These are phyloP conservation scores for Dolichoris vasculosae DNA, from an alignment of 1,140 invertebrate species.

Conservation along the genomic window DNA sequence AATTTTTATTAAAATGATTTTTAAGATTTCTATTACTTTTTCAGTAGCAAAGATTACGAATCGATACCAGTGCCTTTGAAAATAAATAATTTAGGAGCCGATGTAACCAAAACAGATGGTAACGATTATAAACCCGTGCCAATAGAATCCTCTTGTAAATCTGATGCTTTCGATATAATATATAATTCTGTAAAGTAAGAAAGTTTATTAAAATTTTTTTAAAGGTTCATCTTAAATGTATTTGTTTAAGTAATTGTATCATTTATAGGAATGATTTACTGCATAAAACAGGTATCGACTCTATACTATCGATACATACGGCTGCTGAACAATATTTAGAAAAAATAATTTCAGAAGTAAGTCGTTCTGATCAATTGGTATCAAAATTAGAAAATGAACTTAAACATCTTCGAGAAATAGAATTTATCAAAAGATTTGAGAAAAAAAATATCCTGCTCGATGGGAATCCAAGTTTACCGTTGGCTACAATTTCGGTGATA, in stretches of 20 bases:
- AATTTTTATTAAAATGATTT: background rate
- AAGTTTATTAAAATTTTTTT: background rate
- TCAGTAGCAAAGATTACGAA: conserved; percentile 48
- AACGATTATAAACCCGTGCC: conserved; percentile 69
- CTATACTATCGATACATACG: conserved; percentile 60
- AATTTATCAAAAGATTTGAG: conserved; percentile 6
- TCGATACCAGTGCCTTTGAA: conserved; percentile 63
- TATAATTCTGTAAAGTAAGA: conserved; percentile 31
- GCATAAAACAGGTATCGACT: conserved; percentile 55
- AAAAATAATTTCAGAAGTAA: conserved; percentile 59
- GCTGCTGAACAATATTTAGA: conserved; percentile 59
- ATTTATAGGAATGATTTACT: conserved; percentile 58
- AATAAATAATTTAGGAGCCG: conserved; percentile 71
- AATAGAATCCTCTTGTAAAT: conserved; percentile 47
- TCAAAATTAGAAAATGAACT: conserved; percentile 59
- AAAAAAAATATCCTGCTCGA: no score
- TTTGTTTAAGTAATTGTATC: background rate
- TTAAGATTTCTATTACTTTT: background rate
- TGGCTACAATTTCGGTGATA: no score
- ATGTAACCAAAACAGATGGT: conserved; percentile 63
- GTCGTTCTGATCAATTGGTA: conserved; percentile 60
- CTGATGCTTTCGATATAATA: conserved; percentile 56
- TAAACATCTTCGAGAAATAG: conserved; percentile 50
- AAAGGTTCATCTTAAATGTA: background rate
- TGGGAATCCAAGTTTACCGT: no score